Percentiles rank a stretch among this genome's conserved stretches.
phyloP scores from a whole-genome alignment of 2,888 invertebrate species.

The Polydrusus pterygomalis region DNA sequence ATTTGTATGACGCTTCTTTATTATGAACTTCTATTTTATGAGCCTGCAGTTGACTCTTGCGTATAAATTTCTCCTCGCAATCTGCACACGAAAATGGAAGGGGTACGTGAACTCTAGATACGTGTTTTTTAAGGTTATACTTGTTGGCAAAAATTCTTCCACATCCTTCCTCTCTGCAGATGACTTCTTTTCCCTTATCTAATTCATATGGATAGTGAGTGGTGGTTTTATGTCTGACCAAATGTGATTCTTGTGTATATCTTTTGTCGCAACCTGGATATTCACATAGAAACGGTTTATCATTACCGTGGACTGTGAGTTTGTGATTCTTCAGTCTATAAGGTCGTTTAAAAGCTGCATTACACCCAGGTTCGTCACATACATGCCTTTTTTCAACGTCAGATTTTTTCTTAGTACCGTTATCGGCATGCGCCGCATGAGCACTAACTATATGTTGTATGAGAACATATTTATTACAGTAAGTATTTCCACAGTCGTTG shows the following conservation, averaged over 20 bases:
- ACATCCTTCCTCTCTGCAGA: slow-evolving; percentile 61
- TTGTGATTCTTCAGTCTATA: slow-evolving; percentile 45
- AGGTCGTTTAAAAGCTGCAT: slow-evolving; percentile 30
- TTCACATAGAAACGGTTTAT: slow-evolving; percentile 62
- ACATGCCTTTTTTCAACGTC: slow-evolving; percentile 30
- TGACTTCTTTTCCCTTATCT: slow-evolving; percentile 44
- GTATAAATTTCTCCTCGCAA: slow-evolving; percentile 63
- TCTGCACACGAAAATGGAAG: slow-evolving; percentile 60
- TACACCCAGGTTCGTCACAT: slow-evolving; percentile 43
- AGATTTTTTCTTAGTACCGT: not conserved
- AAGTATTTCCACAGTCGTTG: slow-evolving; percentile 60
- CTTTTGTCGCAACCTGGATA: slow-evolving; percentile 60
- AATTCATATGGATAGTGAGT: slow-evolving; percentile 54
- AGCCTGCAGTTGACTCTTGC: slow-evolving; percentile 61
- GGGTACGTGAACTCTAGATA: slow-evolving; percentile 57
- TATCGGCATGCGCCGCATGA: not conserved
- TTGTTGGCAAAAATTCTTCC: slow-evolving; percentile 62
- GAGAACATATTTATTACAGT: slow-evolving; percentile 63
- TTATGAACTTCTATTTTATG: slow-evolving; percentile 60
- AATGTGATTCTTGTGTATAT: slow-evolving; percentile 63
- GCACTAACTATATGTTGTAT: slow-evolving; percentile 60
- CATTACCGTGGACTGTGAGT: slow-evolving; percentile 12
- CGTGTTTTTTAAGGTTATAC: slow-evolving; percentile 63
- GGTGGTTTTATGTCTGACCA: slow-evolving; percentile 61
- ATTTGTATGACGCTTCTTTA: slow-evolving; percentile 60